Base-by-base conservation (phyloP, 2,888 invertebrate species). In the Noctua pronuba region DNA sequence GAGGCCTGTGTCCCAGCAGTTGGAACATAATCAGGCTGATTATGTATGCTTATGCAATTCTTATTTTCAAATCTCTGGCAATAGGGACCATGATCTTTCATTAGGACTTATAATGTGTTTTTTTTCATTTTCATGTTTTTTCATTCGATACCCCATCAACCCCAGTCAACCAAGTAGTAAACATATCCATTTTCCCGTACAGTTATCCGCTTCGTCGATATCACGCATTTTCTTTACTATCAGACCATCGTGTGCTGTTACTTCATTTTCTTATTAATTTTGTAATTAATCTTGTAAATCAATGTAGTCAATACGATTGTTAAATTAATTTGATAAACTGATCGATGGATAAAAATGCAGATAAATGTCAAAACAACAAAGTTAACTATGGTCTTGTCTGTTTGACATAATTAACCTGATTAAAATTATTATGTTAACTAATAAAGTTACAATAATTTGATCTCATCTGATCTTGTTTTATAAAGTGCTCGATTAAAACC, bases 361-460 rank as follows among this genome's bases (percentile, higher is more conserved):
- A 81, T 87, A 81, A 88, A 78, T 79, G 52, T 52, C 71, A 80
- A 81, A 83, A 77, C 86, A 83, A 68, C 72, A 77, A 81, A 83
- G 60, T 82, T 87, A 64, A 85, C 83, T 81, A 83, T 78, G 52
- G 71, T 78, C 68, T 81, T 81, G 79, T 70, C 72, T 84, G 79
- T 86, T 71, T 66, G 69, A 83, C 58, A 73, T 76, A 79, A 85
- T 81, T 85, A 41, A 77, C 64, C 72, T 70, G 79, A 82, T 82
- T 78, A 67, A 62, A 16, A 73, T 75, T 24, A 44, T 58, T 67
- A 62, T 83, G 66, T 81, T 81, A 71, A 71, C 35, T 35, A 58
- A 60, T 46, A 64, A 60, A 74, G 24, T 44, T 35, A 76, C 76
- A 69, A 58, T 69, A 35, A 49, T 58, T 82, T 66, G 66, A 80